phyloP scores from a whole-genome alignment of 2,888 invertebrate genomes.

The Cylindroiulus punctatus region DNA sequence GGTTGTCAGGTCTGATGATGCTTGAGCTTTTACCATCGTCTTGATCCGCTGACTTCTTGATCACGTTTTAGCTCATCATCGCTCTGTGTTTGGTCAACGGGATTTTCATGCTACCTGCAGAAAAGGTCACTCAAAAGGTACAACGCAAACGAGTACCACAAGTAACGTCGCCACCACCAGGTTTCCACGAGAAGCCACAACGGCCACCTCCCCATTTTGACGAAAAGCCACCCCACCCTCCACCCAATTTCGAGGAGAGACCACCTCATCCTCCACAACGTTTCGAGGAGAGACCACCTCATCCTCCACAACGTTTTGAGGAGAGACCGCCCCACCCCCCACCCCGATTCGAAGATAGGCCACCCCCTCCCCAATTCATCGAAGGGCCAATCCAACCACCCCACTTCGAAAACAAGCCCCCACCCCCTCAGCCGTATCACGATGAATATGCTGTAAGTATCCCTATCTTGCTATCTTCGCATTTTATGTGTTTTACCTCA shows the following conservation, averaged over 20 bases:
- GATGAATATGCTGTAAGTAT: background rate
- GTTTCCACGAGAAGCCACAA: background rate
- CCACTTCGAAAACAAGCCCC: slow-evolving; percentile 1
- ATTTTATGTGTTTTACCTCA: background rate
- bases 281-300: background rate
- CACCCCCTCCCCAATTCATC: background rate
- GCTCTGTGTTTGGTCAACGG: background rate
- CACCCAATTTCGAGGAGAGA: background rate
- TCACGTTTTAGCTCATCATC: slow-evolving; percentile 8
- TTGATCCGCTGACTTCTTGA: background rate
- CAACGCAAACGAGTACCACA: background rate
- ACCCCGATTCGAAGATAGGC: background rate
- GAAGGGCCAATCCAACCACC: background rate
- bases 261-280: background rate
- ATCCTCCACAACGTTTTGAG: background rate
- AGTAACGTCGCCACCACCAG: background rate
- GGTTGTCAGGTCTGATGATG: background rate
- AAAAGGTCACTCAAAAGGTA: background rate
- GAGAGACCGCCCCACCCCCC: background rate
- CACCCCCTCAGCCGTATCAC: background rate
- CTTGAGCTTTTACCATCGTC: background rate
- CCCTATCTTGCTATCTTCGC: background rate
- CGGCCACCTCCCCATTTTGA: background rate
- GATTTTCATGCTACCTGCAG: background rate
- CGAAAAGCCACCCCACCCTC: too few species aligned